Percentiles rank a stretch among this genome's conserved stretches.
Conservation (phyloP, 2,888 invertebrate species). For the Oasisia sp. region DNA sequence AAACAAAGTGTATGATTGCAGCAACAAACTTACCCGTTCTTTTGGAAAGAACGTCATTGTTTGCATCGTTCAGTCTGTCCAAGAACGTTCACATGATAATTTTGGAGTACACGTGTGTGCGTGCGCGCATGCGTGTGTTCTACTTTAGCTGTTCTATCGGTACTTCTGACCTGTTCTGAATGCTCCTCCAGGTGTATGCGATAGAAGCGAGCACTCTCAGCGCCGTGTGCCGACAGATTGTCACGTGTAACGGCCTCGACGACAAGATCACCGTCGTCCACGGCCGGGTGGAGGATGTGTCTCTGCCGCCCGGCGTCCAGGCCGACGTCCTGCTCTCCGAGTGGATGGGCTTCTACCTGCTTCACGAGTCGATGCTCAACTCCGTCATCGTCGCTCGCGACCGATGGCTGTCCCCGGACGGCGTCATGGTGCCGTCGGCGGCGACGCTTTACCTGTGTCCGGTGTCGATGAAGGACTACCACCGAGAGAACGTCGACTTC, state of each 20-base stretch:
- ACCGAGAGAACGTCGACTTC: constrained; percentile 52
- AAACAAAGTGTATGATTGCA: no score
- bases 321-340: constrained; percentile 64
- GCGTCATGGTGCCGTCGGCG: constrained; percentile 57
- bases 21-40: no score
- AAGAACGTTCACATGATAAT: no score
- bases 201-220: constrained; percentile 60
- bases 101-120: no score
- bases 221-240: constrained; percentile 53
- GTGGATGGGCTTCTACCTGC: constrained; percentile 66
- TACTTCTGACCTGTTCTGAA: not conserved
- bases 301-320: constrained; percentile 50
- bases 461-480: constrained; percentile 55
- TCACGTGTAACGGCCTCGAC: constrained; percentile 52
- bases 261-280: constrained; percentile 56
- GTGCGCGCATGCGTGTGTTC: not conserved
- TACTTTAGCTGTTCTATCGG: not conserved
- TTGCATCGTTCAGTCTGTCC: no score
- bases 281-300: constrained; percentile 54
- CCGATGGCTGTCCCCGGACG: constrained; percentile 54
- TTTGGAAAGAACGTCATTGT: no score
- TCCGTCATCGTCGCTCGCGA: constrained; percentile 62
- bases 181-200: constrained; percentile 52
- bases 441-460: constrained; percentile 57
- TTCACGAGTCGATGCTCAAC: constrained; percentile 64